Evolutionary conservation across 2,888 invertebrate genomes (phyloP).

Genomic region (Himalopsyche kuldschensis): DNA sequence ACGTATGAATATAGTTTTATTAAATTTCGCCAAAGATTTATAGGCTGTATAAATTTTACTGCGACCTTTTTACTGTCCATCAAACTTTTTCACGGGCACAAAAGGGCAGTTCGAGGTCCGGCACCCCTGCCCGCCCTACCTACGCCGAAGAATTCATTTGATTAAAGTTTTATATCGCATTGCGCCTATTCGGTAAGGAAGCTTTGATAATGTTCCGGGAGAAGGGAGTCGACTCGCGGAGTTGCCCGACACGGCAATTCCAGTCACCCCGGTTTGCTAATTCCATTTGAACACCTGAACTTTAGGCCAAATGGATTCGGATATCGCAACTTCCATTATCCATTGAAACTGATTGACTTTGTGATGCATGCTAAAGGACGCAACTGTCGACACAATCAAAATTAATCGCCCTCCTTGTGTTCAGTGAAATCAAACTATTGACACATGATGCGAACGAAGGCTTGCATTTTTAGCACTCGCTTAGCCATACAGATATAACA

Average conservation of each 20-base stretch:
- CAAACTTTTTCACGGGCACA: not conserved
- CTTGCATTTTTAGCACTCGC: too few species aligned
- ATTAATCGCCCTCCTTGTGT: too few species aligned
- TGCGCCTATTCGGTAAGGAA: not conserved
- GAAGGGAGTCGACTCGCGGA: not conserved
- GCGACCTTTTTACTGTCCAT: not conserved
- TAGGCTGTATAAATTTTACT: not conserved
- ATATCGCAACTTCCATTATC: not conserved
- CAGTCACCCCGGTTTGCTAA: not conserved
- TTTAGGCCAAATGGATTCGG: not conserved
- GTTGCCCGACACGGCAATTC: not conserved
- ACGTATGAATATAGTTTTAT: not conserved
- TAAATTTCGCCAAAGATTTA: not conserved
- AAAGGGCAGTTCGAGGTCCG: not conserved
- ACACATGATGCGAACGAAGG: too few species aligned
- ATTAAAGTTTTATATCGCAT: constrained; percentile 26
- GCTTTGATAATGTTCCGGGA: constrained; percentile 13
- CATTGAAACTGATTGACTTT: not conserved
- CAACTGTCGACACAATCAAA: too few species aligned
- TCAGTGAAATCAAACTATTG: too few species aligned
- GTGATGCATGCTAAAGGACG: not conserved
- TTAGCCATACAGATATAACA: too few species aligned
- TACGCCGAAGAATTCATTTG: constrained; percentile 24
- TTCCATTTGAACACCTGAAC: not conserved
- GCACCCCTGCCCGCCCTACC: not conserved